Base-by-base conservation (phyloP, 2,797 vertebrate species). In the Rhadinocentrus ornatus region DNA sequence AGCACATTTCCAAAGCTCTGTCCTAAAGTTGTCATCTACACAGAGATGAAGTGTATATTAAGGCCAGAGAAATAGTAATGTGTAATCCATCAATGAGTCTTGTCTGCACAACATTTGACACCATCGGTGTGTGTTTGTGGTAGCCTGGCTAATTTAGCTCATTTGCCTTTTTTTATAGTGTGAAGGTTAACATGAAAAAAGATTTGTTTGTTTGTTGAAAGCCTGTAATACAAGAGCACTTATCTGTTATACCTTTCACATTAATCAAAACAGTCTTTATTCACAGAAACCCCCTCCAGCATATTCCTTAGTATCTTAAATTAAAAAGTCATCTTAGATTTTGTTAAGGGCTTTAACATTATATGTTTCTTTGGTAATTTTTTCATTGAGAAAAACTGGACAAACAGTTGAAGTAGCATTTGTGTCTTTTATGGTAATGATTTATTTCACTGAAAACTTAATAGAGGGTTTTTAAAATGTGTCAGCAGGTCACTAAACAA, bases 21-120 rank as follows among this genome's bases (percentile, higher is more conserved):
- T 76, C 75, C 58, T 73, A 7, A 74, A 82, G 52, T 69, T 87
- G 87, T 80, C 85, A 70, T 52, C 34, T 50, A n/a, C 76, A 50
- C 81, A 11, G 52, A 77, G 53, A 50, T 74, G 68, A 64, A 74
- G 62, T 75, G 76, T 73, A 58, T 73, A 73, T 86, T 88, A 66
- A 67, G 80, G 65, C 59, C 11, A 9, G 16, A 67, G 67, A 83
- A 77, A 77, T 80, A 61, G 53, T 73, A 69, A 81, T 70, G 79
- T 80, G 63, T 77, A 56, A 81, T 84, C 60, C 0, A 44, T 72
- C 66, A 73, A 57, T 81, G 29, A 68, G 60, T 27, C 60, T 26
- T 67, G 22, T 56, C 32, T 52, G 65, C 62, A 56, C 64, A 58
- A 24, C 66, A 56, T 62, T 6, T 55, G 44, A 13, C 35, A 56